phyloP scores from a whole-genome alignment of 2,888 invertebrate genomes.

The Clusia tigrina region DNA sequence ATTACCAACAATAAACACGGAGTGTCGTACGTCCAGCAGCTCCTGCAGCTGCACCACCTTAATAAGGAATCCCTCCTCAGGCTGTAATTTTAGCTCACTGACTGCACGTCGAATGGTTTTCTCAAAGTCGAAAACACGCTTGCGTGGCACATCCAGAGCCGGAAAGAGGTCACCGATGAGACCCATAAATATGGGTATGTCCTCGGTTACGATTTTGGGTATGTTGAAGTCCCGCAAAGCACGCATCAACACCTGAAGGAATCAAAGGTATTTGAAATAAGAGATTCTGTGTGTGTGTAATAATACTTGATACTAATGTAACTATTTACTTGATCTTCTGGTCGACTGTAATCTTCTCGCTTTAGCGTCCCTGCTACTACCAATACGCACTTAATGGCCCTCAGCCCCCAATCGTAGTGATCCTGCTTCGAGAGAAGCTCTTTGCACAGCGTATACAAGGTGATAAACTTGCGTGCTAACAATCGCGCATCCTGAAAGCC shows the following conservation, averaged over 20 bases:
- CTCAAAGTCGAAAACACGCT: conserved; percentile 87
- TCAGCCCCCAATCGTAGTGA: conserved; percentile 98
- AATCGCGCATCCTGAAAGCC: conserved; percentile 93
- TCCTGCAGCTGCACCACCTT: conserved; percentile 94
- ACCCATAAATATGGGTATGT: conserved; percentile 92
- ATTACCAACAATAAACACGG: conserved; percentile 87
- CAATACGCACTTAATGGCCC: conserved; percentile 95
- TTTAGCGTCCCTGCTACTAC: conserved; percentile 95
- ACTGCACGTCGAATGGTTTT: conserved; percentile 80
- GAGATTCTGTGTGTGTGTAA: not conserved
- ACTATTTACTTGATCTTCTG: conserved; percentile 79
- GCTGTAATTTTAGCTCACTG: conserved; percentile 84
- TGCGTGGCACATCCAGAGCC: conserved; percentile 89
- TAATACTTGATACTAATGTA: too few species aligned
- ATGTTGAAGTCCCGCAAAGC: conserved; percentile 94
- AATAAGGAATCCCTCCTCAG: conserved; percentile 87
- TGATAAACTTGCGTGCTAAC: conserved; percentile 93
- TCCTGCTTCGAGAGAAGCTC: conserved; percentile 94
- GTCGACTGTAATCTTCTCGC: conserved; percentile 77
- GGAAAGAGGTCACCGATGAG: conserved; percentile 94
- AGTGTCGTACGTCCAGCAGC: conserved; percentile 91
- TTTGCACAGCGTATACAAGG: conserved; percentile 88
- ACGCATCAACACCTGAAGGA: conserved; percentile 79
- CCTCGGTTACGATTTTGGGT: conserved; percentile 93
- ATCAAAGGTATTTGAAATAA: not conserved